Evolutionary conservation across 1,140 invertebrate species (phyloP), one percentile per base, ranked within the genome.

Genomic region (Rhizoglyphus robini): DNA sequence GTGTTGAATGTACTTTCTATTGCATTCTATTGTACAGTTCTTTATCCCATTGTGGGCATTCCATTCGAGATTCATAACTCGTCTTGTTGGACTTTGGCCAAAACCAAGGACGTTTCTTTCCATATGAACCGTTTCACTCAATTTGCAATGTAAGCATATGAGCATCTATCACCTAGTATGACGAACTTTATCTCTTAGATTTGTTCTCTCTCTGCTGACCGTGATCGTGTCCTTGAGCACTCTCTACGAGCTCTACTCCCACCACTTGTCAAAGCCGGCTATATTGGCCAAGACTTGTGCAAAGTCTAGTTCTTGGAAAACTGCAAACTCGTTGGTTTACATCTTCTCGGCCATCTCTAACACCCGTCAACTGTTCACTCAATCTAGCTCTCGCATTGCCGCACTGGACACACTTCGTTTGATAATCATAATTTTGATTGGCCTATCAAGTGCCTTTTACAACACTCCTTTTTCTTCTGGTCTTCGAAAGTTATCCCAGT

Each of bases 101-200:
- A 60, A 60, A 32, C 58, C 15, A 60, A 60, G 15, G 27, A 60
- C 27, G 13, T 34, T 60, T 32, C 15, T 13, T 29, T 60, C 15
- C 30, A 32, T 2, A 2, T 60, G 29, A 27, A 60, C 29, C 15
- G 58, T 3, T 32, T 15, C 3, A 23, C 58, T n/a, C 58, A 32
- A 27, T 32, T 60, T 32, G 58, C 58, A 60, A 32, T 60, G 58
- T 32, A 60, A 60, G 58, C 27, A 46, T 60, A 1, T n/a, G n/a
- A n/a, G n/a, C n/a, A 2, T 18, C 3, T 32, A 60, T 32, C 13
- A 34, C 31, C 5, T 11, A 11, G 20, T 11, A 49, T 51, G 48
- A 25, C 29, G n/a, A 25, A 4, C 3, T 23, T 27, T 59, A 18
- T 32, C 15, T 4, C 36, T 13, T 18, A 60, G 58, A 34, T 32